phyloP scores from a whole-genome alignment of 1,140 invertebrate genomes.

The Drosophila sulfurigaster region DNA sequence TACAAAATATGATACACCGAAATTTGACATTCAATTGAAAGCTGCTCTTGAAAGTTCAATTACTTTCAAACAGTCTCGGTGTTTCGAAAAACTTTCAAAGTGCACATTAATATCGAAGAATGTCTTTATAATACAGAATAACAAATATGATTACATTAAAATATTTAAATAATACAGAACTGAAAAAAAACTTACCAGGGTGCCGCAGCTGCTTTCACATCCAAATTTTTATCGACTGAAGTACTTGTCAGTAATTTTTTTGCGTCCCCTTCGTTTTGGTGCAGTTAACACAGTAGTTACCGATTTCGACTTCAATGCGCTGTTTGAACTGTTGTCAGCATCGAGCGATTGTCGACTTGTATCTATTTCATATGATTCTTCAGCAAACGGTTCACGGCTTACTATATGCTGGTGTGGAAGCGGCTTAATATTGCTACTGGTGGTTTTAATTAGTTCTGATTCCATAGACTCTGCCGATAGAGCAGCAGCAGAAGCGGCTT shows the following conservation, averaged over 20 bases:
- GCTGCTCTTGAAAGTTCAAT: no score
- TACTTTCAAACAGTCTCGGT: no score
- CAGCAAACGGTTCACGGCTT: not conserved
- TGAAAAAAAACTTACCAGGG: conserved; percentile 41
- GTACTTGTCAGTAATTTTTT: conserved; percentile 50
- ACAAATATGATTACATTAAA: not conserved
- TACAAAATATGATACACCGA: no score
- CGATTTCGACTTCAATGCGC: not conserved
- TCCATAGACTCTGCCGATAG: conserved; percentile 1
- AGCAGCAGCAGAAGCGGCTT: no score
- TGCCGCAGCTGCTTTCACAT: conserved; percentile 25
- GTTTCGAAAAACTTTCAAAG: not conserved
- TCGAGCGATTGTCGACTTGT: conserved; percentile 16
- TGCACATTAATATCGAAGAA: not conserved
- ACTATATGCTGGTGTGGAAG: conserved; percentile 2
- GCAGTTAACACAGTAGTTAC: not conserved
- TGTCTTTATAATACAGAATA: not conserved
- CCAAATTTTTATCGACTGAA: not conserved
- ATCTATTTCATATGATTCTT: conserved; percentile 4
- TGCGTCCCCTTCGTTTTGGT: conserved; percentile 65
- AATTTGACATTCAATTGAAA: no score
- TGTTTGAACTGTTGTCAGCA: conserved; percentile 11
- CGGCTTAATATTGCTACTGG: not conserved
- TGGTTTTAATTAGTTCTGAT: conserved; percentile 3
- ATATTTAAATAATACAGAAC: not conserved